Evolutionary conservation across 2,888 invertebrate genomes (phyloP).

Genomic region (Rotaria socialis): DNA sequence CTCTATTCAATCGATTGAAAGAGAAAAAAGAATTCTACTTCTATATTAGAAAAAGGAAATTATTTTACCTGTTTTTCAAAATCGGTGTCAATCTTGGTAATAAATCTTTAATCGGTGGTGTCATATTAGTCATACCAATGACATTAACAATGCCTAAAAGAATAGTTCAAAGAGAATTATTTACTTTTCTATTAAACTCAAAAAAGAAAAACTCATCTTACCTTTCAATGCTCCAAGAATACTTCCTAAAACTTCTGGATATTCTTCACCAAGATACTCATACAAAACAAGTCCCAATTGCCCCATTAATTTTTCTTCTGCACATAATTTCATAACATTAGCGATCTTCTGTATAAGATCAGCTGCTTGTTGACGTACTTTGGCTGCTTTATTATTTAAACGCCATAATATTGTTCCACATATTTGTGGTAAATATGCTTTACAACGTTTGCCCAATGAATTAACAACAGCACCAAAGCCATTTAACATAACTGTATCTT

Average conservation of each 20-base stretch:
- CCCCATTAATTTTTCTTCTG: conserved; percentile 99
- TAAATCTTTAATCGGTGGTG: conserved; percentile 96
- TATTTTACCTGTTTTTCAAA: conserved; percentile 75
- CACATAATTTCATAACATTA: conserved; percentile 98
- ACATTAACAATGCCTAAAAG: conserved; percentile 80
- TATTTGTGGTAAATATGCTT: conserved; percentile 96
- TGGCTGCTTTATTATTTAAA: conserved; percentile 97
- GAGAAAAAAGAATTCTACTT: no score
- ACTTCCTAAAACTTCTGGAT: conserved; percentile 95
- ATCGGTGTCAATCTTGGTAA: conserved; percentile 93
- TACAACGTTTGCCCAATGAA: conserved; percentile 90
- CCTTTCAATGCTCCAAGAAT: conserved; percentile 97
- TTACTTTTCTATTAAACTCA: no score
- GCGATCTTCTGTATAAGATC: conserved; percentile 94
- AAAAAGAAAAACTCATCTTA: background rate
- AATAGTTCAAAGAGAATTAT: background rate
- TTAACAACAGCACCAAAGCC: conserved; percentile 99
- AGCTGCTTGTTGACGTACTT: conserved; percentile 95
- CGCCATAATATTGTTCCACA: conserved; percentile 99
- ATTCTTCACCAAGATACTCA: conserved; percentile 97
- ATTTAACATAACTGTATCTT: conserved; percentile 98
- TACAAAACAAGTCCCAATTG: conserved; percentile 97
- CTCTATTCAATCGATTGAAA: no score
- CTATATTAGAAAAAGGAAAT: conserved; percentile 54
- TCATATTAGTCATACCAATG: conserved; percentile 99